phyloP scores from a whole-genome alignment of 2,113 vertebrate genomes.

The Hypocryptadius cinnamomeus region DNA sequence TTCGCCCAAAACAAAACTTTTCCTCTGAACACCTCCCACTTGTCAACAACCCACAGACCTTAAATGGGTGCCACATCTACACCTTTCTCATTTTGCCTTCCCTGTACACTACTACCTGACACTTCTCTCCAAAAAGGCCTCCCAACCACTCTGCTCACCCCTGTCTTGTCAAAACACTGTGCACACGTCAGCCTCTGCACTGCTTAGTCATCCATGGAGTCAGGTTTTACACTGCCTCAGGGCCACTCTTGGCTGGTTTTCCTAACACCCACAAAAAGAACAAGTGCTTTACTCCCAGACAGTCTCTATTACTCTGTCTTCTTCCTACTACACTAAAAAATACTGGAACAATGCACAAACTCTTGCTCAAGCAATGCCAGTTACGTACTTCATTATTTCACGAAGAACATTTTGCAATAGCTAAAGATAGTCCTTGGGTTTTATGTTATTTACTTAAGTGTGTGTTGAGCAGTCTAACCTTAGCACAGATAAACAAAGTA shows the following conservation, averaged over 20 bases:
- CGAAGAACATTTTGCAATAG: neutral
- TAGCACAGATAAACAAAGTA: slow-evolving; percentile 9
- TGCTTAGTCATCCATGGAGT: neutral
- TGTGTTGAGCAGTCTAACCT: neutral
- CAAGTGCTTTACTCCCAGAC: neutral
- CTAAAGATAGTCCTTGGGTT: slow-evolving; percentile 6
- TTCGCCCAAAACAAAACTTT: neutral
- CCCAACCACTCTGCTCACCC: neutral
- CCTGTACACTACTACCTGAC: fast-evolving
- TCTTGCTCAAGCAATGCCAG: neutral
- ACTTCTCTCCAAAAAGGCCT: neutral
- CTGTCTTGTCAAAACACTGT: neutral
- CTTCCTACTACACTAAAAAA: neutral
- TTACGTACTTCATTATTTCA: neutral
- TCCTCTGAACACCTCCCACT: neutral
- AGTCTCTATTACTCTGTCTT: neutral
- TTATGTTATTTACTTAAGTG: neutral
- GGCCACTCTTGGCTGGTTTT: neutral
- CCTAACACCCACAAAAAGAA: neutral
- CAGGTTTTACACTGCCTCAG: neutral
- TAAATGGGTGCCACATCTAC: fast-evolving
- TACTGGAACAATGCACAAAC: neutral
- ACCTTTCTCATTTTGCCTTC: neutral
- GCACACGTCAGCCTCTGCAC: fast-evolving
- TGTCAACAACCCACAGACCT: neutral